Evolutionary conservation across 2,888 invertebrate species (phyloP), one percentile per base, ranked within the genome.

Genomic region (Sthenelais limicola): DNA sequence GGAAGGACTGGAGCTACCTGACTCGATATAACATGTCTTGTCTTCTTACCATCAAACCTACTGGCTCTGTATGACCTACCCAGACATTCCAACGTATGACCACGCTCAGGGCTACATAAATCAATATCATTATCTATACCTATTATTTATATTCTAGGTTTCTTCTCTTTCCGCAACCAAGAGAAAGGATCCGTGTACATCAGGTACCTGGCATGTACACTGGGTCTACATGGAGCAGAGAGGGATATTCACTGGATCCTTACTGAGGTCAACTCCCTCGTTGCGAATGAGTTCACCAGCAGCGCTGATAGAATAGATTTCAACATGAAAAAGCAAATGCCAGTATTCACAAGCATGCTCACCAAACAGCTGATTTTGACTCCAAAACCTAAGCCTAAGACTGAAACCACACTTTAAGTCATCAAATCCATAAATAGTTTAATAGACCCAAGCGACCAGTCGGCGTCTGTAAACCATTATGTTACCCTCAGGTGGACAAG

Each of bases 201-300:
- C 38, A 35, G 38, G 21, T 38, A 43, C 62, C 38, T 62, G 62
- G 38, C 62, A 4, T 28, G 38, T 43, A 62, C 62, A n/a, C 35
- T 62, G 62, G 3, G n/a, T 21, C 38, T 38, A 15, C 24, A 62
- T 43, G 62, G 62, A 21, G 9, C 38, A 3, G 43, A 35, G 7
- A 9, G 24, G 4, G 62, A 62, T 43, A 62, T 62, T 15, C 62
- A 62, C 62, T 62, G 62, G 62, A 18, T 62, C 18, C 62, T 62
- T n/a, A 62, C 62, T 12, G 21, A 43, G 2, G 62, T 62, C 38
- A 33, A 62, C 38, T 38, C 18, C 18, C 62, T 62, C 24, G 62
- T 62, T 2, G 35, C 62, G 9, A 24, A 28, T 7, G 28, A 56
- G 30, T 56, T 56, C 32, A 33, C 30, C n/a, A 56, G 56, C 56